These are phyloP conservation scores for Thunnus maccoyii DNA, from an alignment of 2,113 vertebrate genomes.

Conservation along the genomic window DNA sequence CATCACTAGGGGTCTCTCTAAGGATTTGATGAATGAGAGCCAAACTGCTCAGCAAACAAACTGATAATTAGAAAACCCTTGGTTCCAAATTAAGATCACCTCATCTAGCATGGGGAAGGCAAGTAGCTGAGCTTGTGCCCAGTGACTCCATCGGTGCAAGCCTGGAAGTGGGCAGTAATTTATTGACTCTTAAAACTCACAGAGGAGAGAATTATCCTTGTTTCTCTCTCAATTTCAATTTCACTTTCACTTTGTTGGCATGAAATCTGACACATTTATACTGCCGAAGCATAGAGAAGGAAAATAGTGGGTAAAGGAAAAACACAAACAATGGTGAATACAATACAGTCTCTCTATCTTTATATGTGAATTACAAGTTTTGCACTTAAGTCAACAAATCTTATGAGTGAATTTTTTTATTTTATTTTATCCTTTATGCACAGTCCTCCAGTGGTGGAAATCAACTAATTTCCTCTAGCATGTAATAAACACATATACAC, in stretches of 20 bases:
- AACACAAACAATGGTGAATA: not conserved
- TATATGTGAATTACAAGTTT: not conserved
- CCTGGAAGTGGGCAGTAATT: constrained; percentile 41
- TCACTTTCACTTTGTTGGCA: not conserved
- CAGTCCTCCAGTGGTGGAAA: too few relatives aligned
- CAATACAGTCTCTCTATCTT: not conserved
- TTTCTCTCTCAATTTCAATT: not conserved
- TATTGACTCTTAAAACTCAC: constrained; percentile 48
- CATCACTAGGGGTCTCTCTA: constrained; percentile 73
- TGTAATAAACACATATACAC: too few relatives aligned
- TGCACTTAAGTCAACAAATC: not conserved
- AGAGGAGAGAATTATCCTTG: not conserved
- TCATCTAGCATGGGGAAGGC: constrained; percentile 9
- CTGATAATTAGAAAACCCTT: constrained; percentile 41
- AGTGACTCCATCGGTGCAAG: constrained; percentile 28
- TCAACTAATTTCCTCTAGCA: not conserved
- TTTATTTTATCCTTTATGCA: too few relatives aligned
- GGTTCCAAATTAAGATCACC: constrained; percentile 40
- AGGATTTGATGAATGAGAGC: constrained; percentile 49
- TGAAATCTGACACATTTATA: not conserved
- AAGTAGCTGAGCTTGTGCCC: constrained; percentile 13
- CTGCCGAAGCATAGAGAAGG: not conserved
- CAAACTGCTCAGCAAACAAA: constrained; percentile 54
- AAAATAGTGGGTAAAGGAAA: not conserved
- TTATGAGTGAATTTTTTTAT: not conserved